Conservation (phyloP, 2,797 vertebrate species). For the Nyctibius grandis region DNA sequence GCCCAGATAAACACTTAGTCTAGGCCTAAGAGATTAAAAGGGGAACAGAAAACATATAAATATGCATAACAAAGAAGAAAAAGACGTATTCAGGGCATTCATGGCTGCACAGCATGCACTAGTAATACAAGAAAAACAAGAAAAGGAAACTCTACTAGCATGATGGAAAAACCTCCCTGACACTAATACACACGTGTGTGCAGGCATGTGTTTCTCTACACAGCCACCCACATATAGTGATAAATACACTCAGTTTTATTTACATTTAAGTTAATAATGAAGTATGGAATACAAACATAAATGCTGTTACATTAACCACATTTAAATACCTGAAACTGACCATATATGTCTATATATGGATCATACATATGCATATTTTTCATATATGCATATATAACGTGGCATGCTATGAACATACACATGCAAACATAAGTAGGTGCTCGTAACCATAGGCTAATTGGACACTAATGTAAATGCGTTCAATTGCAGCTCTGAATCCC, state of each 20-base stretch:
- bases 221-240: accelerated
- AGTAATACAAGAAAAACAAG: not conserved
- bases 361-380: not conserved
- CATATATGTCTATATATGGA: not conserved
- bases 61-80: not conserved
- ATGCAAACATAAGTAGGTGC: not conserved
- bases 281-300: not conserved
- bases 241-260: not conserved
- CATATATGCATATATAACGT: not conserved
- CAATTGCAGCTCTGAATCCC: not conserved
- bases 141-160: not conserved
- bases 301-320: not conserved
- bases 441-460: not conserved
- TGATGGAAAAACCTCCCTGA: not conserved
- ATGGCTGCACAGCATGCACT: not conserved
- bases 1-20: not conserved
- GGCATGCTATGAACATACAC: not conserved
- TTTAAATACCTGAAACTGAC: not conserved
- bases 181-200: accelerated
- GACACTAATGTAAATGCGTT: not conserved
- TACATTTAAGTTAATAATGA: not conserved
- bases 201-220: not conserved
- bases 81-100: not conserved
- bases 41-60: not conserved
- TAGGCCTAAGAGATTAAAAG: not conserved